phyloP scores from a whole-genome alignment of 2,888 invertebrate species.

The Plagodis pulveraria region DNA sequence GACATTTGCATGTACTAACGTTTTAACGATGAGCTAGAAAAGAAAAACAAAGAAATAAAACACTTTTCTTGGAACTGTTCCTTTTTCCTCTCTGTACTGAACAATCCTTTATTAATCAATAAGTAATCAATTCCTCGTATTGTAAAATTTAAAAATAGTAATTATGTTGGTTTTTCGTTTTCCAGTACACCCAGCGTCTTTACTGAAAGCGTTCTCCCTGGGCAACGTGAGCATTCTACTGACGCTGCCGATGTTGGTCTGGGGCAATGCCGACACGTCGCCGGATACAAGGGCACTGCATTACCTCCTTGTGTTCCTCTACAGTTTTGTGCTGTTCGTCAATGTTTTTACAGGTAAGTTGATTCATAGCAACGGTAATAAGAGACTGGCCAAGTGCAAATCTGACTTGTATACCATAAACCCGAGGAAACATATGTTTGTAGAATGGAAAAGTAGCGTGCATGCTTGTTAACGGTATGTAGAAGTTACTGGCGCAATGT shows the following conservation, averaged over 20 bases:
- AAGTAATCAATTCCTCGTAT: too few species aligned
- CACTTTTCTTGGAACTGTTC: too few species aligned
- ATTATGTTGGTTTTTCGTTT: neutral
- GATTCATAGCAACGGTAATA: neutral
- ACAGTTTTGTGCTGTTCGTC: constrained; percentile 86
- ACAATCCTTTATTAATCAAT: too few species aligned
- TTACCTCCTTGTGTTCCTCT: constrained; percentile 85
- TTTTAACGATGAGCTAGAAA: too few species aligned
- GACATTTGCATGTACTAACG: too few species aligned
- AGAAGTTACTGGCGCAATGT: too few species aligned
- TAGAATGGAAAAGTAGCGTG: too few species aligned
- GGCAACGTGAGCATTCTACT: constrained; percentile 86
- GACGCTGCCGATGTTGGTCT: constrained; percentile 86
- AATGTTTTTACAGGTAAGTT: constrained; percentile 87
- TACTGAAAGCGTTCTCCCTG: constrained; percentile 85
- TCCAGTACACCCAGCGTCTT: constrained; percentile 54
- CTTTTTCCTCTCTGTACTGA: too few species aligned
- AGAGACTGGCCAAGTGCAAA: neutral
- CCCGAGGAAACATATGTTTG: too few species aligned
- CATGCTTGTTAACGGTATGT: too few species aligned
- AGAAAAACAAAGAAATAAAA: too few species aligned
- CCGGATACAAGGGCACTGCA: constrained; percentile 67
- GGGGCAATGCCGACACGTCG: constrained; percentile 73
- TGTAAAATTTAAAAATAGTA: neutral
- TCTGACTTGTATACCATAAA: too few species aligned